Evolutionary conservation across 2,797 vertebrate species (phyloP), one percentile per base, ranked within the genome.

Genomic region (Catharus ustulatus): DNA sequence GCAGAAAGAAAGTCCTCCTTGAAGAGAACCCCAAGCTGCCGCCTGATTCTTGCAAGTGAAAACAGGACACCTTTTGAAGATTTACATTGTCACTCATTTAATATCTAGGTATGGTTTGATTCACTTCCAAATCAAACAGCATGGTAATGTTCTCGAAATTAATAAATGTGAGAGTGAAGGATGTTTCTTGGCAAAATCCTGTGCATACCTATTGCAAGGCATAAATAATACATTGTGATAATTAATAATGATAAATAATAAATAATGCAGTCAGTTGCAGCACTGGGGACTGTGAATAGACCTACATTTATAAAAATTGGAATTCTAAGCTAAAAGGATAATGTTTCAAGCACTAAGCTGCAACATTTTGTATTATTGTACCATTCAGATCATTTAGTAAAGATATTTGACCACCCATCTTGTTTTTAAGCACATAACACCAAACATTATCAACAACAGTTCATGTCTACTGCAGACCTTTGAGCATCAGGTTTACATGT

Each of bases 221-320:
- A 95, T 96, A 96, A 96, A 96, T 96, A 97, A 96, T 96, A 84
- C 89, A 96, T 96, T 75, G 68, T 63, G 92, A 96, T 95, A 97
- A 97, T 97, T 96, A 97, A 96, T 97, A 97, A 97, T 92, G 84
- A 94, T 96, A 95, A 97, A 97, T 96, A 97, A 96, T 95, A 96
- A 96, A 97, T 96, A 97, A 95, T 91, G 79, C 92, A 95, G 96
- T 93, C 89, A 84, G 84, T 40, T 90, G 63, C 64, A 80, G 51
- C 90, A 73, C 90, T 83, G 19, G 93, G 83, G 75, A 93, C 81
- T 67, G 40, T 89, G 63, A 67, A 78, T 36, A 96, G 94, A 91
- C 80, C 72, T 91, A 90, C 77, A 84, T 90, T 94, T 89, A 92
- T 63, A 93, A 72, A 94, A 92, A 90, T 64, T 83, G 90, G 89